These are phyloP conservation scores for Ochlodes sylvanus DNA, from an alignment of 2,888 invertebrate genomes.

Conservation along the genomic window DNA sequence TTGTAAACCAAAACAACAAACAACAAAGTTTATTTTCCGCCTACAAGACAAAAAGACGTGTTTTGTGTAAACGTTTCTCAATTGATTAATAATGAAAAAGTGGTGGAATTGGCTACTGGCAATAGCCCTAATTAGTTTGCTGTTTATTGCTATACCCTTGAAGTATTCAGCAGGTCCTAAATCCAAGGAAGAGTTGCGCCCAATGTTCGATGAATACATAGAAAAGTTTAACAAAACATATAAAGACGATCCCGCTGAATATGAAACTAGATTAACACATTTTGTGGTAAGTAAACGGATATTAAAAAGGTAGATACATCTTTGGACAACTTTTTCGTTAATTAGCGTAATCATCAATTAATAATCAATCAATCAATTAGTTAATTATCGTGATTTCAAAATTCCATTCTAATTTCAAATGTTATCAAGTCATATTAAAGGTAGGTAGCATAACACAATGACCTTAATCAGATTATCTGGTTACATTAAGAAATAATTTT, in stretches of 20 bases:
- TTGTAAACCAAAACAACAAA: too few relatives aligned
- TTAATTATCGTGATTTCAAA: too few relatives aligned
- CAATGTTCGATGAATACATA: constrained; percentile 79
- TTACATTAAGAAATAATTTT: too few relatives aligned
- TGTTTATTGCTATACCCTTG: constrained; percentile 72
- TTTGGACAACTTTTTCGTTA: too few relatives aligned
- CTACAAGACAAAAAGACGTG: constrained; percentile 4
- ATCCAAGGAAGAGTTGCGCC: constrained; percentile 57
- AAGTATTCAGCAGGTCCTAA: constrained; percentile 52
- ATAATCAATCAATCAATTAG: too few relatives aligned
- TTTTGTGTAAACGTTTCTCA: constrained; percentile 29
- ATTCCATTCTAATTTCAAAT: too few relatives aligned
- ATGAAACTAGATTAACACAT: constrained; percentile 75
- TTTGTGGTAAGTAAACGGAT: constrained; percentile 77
- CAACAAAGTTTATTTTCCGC: too few relatives aligned
- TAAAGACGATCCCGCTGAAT: constrained; percentile 72
- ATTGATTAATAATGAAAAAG: constrained; percentile 61
- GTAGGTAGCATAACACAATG: too few relatives aligned
- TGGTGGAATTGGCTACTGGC: constrained; percentile 76
- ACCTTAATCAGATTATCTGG: too few relatives aligned
- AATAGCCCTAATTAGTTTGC: constrained; percentile 63
- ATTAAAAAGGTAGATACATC: background rate
- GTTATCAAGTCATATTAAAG: too few relatives aligned
- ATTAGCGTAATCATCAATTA: too few relatives aligned
- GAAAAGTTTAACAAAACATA: constrained; percentile 84